phyloP scores from a whole-genome alignment of 2,888 invertebrate species.

The Lasioglossum leucozonium region DNA sequence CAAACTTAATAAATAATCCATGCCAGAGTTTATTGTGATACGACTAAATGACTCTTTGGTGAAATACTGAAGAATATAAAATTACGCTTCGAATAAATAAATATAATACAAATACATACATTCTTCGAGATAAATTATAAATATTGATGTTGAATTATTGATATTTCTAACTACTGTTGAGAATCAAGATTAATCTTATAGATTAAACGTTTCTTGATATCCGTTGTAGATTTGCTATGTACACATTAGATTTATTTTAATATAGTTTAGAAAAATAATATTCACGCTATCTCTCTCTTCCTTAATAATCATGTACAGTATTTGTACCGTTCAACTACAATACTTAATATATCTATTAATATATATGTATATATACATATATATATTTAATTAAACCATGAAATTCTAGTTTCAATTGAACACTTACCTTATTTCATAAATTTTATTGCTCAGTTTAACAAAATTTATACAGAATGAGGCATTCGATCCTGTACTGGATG shows the following conservation, averaged over 20 bases:
- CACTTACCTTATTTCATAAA: constrained; percentile 65
- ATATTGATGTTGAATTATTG: constrained; percentile 10
- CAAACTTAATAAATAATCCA: constrained; percentile 36
- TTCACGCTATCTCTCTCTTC: constrained; percentile 1
- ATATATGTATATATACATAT: too few species aligned
- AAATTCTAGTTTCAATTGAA: constrained; percentile 44
- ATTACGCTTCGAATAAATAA: constrained; percentile 7
- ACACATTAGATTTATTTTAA: constrained; percentile 3
- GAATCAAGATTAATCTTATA: constrained; percentile 17
- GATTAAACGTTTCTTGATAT: background rate
- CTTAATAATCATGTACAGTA: constrained; percentile 24
- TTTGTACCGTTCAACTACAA: constrained; percentile 45
- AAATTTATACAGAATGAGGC: constrained; percentile 43
- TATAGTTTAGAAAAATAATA: constrained; percentile 31
- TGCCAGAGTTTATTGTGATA: constrained; percentile 7
- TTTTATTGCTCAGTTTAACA: constrained; percentile 30
- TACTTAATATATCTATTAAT: constrained; percentile 24
- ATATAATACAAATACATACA: background rate
- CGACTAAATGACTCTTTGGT: constrained; percentile 13
- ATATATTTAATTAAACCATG: constrained; percentile 34
- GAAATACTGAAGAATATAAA: constrained; percentile 17
- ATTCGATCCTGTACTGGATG: constrained; percentile 9
- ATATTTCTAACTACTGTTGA: constrained; percentile 3
- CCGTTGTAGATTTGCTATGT: constrained; percentile 2
- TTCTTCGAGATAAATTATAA: constrained; percentile 19